Percentiles rank a stretch among this genome's conserved stretches.
Conservation (phyloP, 2,113 vertebrate genomes). For the Trinectes maculatus region DNA sequence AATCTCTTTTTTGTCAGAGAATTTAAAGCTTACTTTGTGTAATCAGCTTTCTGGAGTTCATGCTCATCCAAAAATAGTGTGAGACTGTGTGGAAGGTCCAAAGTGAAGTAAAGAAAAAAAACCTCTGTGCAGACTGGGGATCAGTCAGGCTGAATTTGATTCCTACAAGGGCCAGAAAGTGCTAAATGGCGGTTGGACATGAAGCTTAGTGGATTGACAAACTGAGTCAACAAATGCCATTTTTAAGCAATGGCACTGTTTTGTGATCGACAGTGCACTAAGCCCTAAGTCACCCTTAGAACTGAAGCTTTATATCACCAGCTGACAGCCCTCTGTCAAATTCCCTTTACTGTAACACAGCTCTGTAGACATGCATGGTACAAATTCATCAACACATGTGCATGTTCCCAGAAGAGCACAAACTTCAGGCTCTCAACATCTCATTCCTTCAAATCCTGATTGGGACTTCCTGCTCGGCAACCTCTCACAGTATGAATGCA, state of each 20-base stretch:
- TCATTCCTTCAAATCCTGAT: slow-evolving; percentile 16
- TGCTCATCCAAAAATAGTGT: slow-evolving; percentile 21
- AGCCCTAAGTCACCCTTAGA: slow-evolving; percentile 30
- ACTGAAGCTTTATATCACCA: not conserved
- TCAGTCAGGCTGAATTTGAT: slow-evolving; percentile 31
- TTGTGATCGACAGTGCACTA: slow-evolving; percentile 33
- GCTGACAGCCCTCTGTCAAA: slow-evolving; percentile 10
- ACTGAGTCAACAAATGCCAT: slow-evolving; percentile 44
- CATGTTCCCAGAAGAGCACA: slow-evolving; percentile 1
- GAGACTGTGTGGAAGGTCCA: not conserved
- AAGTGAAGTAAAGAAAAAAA: not conserved
- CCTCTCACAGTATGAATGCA: not conserved
- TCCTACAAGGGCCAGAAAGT: slow-evolving; percentile 29
- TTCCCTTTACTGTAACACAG: slow-evolving; percentile 13
- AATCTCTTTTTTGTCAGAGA: slow-evolving; percentile 14
- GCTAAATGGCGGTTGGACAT: slow-evolving; percentile 30
- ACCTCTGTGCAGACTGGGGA: slow-evolving; percentile 7
- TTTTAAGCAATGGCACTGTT: slow-evolving; percentile 26
- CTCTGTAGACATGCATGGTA: slow-evolving; percentile 5
- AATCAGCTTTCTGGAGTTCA: slow-evolving; percentile 40
- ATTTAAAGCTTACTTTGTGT: slow-evolving; percentile 29
- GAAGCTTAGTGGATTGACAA: slow-evolving; percentile 50
- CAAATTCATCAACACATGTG: slow-evolving; percentile 13
- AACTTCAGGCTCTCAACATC: slow-evolving; percentile 22
- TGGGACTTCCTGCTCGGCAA: slow-evolving; percentile 22